phyloP scores from a whole-genome alignment of 2,797 vertebrate species.

The Moxostoma hubbsi region DNA sequence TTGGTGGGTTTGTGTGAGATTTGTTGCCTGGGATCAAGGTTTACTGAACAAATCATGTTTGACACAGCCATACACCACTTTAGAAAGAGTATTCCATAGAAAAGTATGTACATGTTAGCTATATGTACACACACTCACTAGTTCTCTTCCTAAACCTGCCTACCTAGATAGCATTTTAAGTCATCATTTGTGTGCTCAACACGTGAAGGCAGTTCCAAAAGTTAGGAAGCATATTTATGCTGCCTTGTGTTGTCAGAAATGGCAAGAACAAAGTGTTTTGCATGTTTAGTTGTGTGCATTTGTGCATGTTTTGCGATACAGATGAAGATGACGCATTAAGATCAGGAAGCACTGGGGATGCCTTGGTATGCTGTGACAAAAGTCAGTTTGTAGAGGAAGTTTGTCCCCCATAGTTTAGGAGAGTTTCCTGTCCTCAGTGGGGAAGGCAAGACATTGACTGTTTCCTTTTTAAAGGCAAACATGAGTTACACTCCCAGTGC shows the following conservation, averaged over 20 bases:
- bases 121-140: not conserved
- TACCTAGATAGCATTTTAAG: not conserved
- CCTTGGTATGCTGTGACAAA: conserved; percentile 39
- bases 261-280: not conserved
- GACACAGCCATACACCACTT: too few species aligned
- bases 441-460: conserved; percentile 28
- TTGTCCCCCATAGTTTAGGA: conserved; percentile 28
- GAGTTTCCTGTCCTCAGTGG: conserved; percentile 16
- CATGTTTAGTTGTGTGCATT: not conserved
- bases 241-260: too few species aligned
- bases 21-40: not conserved
- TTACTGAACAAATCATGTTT: not conserved
- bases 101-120: not conserved
- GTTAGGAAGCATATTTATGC: too few species aligned
- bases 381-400: conserved; percentile 25
- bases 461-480: conserved; percentile 19
- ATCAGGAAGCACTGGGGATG: conserved; percentile 25
- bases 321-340: conserved; percentile 54
- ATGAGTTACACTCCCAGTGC: conserved; percentile 2
- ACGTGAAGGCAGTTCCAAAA: too few species aligned
- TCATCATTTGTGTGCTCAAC: too few species aligned
- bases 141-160: not conserved
- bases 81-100: not conserved
- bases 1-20: not conserved
- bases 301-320: conserved; percentile 1